These are phyloP conservation scores for Sphyrna mokarran DNA, from an alignment of 2,113 vertebrate genomes.

Conservation along the genomic window DNA sequence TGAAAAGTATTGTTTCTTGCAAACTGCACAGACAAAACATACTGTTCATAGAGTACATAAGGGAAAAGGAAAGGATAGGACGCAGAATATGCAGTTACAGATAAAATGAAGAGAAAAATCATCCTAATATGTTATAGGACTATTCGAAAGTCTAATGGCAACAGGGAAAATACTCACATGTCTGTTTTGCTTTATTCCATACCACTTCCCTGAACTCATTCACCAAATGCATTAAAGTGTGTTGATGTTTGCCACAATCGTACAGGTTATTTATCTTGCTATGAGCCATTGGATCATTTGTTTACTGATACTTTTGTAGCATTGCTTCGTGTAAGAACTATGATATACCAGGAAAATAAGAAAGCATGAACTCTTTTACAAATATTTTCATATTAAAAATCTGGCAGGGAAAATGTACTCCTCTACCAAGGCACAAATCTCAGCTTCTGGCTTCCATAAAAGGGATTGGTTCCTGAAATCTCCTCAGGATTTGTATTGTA, in stretches of 20 bases:
- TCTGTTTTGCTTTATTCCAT: neutral
- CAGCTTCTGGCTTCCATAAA: neutral
- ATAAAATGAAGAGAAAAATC: too few relatives aligned
- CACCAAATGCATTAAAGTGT: neutral
- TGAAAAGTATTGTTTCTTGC: too few relatives aligned
- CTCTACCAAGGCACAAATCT: neutral
- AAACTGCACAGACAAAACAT: too few relatives aligned
- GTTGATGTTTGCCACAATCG: neutral
- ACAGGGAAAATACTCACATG: neutral
- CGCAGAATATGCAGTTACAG: too few relatives aligned
- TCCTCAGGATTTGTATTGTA: neutral
- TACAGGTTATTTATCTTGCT: neutral
- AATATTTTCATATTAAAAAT: neutral
- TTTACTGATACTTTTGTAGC: neutral
- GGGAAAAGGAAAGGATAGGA: too few relatives aligned
- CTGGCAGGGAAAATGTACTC: neutral
- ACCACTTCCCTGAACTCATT: neutral
- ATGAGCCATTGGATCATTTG: neutral
- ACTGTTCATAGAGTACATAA: too few relatives aligned
- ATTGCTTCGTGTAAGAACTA: neutral
- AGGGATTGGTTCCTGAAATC: neutral
- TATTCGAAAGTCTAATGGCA: too few relatives aligned
- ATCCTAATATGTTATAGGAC: too few relatives aligned
- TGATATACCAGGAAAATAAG: neutral
- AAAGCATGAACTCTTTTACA: neutral